Conservation (phyloP, 2,888 invertebrate genomes). For the Fissipunctia ypsillon region DNA sequence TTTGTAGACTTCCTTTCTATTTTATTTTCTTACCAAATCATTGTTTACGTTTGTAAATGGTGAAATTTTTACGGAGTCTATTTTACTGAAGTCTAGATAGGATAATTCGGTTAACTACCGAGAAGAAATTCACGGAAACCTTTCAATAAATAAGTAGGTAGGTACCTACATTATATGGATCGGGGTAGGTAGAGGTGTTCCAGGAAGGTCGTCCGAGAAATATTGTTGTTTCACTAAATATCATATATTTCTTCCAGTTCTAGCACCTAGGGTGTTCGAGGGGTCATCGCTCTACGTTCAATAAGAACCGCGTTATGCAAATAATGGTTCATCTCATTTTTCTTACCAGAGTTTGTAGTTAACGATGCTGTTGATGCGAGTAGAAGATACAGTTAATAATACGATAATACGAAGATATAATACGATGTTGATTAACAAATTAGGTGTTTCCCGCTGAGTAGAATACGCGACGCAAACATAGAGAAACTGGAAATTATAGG, state of each 20-base stretch:
- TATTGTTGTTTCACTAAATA: slow-evolving; percentile 4
- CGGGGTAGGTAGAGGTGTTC: neutral
- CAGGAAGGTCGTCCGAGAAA: slow-evolving; percentile 6
- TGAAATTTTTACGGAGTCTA: slow-evolving; percentile 1
- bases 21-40: slow-evolving; percentile 45
- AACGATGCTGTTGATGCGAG: slow-evolving; percentile 2
- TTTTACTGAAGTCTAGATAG: neutral
- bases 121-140: neutral
- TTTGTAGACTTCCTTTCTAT: slow-evolving; percentile 38
- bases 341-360: neutral
- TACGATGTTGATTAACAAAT: slow-evolving; percentile 40
- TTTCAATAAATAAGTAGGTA: neutral
- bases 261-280: neutral
- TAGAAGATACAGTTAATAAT: slow-evolving; percentile 10
- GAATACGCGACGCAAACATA: neutral
- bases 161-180: neutral
- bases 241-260: neutral
- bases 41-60: slow-evolving; percentile 40
- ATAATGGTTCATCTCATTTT: slow-evolving; percentile 15
- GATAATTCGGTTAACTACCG: neutral
- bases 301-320: neutral
- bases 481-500: slow-evolving; percentile 12
- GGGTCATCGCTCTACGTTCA: neutral
- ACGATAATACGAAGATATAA: no score
- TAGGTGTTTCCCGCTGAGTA: slow-evolving; percentile 17